phyloP scores from a whole-genome alignment of 2,113 vertebrate genomes.

The Cheirogaleus medius region DNA sequence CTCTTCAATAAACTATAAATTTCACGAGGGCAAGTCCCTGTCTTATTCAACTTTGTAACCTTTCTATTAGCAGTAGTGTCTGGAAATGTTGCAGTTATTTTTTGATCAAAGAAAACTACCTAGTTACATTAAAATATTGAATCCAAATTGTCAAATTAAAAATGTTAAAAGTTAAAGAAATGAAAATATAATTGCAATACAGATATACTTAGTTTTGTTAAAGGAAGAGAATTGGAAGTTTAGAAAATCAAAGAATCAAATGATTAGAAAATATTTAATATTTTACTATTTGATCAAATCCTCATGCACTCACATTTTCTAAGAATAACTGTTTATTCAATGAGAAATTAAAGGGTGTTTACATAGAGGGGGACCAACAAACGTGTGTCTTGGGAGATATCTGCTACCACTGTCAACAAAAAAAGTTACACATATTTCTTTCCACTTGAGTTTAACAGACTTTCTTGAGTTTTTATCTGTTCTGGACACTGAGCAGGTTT shows the following conservation, averaged over 20 bases:
- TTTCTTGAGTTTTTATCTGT: not conserved
- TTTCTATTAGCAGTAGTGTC: not conserved
- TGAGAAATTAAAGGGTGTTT: not conserved
- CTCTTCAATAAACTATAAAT: slow-evolving; percentile 1
- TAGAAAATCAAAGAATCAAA: slow-evolving; percentile 13
- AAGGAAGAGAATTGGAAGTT: not conserved
- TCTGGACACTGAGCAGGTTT: not conserved
- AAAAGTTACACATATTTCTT: not conserved
- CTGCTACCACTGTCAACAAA: not conserved
- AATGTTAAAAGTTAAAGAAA: not conserved
- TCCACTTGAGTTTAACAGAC: not conserved
- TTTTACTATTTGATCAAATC: not conserved
- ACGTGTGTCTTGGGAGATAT: not conserved
- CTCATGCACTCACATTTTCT: not conserved
- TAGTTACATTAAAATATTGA: slow-evolving; percentile 42
- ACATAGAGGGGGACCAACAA: not conserved
- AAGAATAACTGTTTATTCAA: not conserved
- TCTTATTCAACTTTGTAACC: not conserved
- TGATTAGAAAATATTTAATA: slow-evolving; percentile 11
- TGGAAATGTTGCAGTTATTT: slow-evolving; percentile 16
- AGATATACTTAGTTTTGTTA: not conserved
- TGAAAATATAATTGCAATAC: not conserved
- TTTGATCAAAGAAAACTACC: slow-evolving; percentile 17
- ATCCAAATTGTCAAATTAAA: not conserved
- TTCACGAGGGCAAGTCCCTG: not conserved